phyloP scores from a whole-genome alignment of 1,140 invertebrate genomes.

The Euwallacea similis region DNA sequence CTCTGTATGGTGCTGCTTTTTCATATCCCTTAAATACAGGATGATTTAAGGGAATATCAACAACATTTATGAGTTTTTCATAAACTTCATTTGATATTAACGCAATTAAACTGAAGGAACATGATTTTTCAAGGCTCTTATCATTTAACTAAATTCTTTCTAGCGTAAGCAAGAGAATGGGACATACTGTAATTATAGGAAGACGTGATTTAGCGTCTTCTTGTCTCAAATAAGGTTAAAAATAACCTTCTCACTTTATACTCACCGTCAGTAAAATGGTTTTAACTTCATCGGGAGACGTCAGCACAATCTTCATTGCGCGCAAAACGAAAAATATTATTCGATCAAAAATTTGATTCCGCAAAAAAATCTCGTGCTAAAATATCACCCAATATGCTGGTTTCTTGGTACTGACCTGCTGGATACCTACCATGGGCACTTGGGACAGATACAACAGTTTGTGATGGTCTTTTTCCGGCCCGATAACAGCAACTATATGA shows the following conservation, averaged over 20 bases:
- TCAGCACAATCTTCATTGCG: constrained; percentile 43
- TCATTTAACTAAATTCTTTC: too few species aligned
- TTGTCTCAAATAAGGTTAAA: too few species aligned
- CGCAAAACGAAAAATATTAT: constrained; percentile 14
- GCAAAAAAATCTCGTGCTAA: constrained; percentile 1
- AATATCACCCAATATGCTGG: constrained; percentile 1
- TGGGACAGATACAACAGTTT: constrained; percentile 62
- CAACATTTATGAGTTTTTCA: too few species aligned
- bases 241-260: constrained; percentile 1
- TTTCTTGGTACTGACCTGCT: constrained; percentile 43
- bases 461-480: constrained; percentile 58
- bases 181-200: too few species aligned
- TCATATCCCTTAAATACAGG: too few species aligned
- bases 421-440: constrained; percentile 60
- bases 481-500: constrained; percentile 53
- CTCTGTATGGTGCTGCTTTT: too few species aligned
- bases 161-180: too few species aligned
- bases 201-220: too few species aligned
- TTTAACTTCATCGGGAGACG: constrained; percentile 43
- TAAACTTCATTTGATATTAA: too few species aligned
- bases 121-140: too few species aligned
- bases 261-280: constrained; percentile 40
- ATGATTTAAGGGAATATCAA: too few species aligned
- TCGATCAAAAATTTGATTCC: constrained; percentile 11
- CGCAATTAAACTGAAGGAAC: too few species aligned